Evolutionary conservation across 2,888 invertebrate genomes (phyloP), one percentile per base, ranked within the genome.

Genomic region (Epirrhoe tristata): DNA sequence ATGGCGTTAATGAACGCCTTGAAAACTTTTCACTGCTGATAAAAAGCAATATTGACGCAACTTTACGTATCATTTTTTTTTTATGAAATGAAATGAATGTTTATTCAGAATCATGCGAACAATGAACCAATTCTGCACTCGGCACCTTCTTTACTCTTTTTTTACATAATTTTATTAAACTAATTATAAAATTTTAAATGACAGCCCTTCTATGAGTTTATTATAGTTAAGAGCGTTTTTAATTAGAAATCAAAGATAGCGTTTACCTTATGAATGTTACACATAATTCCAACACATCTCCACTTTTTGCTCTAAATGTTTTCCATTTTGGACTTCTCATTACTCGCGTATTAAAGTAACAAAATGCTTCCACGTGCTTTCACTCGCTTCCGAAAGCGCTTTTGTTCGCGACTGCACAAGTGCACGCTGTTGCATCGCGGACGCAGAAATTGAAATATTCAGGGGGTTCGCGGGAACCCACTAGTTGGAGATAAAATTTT

Each of bases 391-490:
- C 64, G 58, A 61, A 57, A 61, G 17, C 32, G 52, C 63, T 68
- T 66, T 66, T 69, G 66, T 66, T 58, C 43, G 54, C 55, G 54
- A 69, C 31, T 63, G 69, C 63, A 69, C 65, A 36, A 65, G 53
- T 50, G 58, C 46, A 63, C 63, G 24, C 24, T 66, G 69, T 66
- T 66, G 69, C 69, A 66, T 57, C 64, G 58, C 55, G 55, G 55
- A 66, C 57, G 66, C 52, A 59, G 60, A 10, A 43, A 55, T 70
- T 70, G 58, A 64, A 70, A 70, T 66, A 66, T 70, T 64, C 63
- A 70, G 55, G 17, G 57, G 55, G 36, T 51, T 63, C 24, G 24
- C 24, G 3, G 24, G 24, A 24, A 24, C 61, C 57, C 54, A 24
- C 54, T 52, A 54, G 60, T 63, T 61, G 66, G 32, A 58, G 50